These are phyloP conservation scores for Leuciscus waleckii DNA, from an alignment of 2,797 vertebrate genomes.

Conservation along the genomic window DNA sequence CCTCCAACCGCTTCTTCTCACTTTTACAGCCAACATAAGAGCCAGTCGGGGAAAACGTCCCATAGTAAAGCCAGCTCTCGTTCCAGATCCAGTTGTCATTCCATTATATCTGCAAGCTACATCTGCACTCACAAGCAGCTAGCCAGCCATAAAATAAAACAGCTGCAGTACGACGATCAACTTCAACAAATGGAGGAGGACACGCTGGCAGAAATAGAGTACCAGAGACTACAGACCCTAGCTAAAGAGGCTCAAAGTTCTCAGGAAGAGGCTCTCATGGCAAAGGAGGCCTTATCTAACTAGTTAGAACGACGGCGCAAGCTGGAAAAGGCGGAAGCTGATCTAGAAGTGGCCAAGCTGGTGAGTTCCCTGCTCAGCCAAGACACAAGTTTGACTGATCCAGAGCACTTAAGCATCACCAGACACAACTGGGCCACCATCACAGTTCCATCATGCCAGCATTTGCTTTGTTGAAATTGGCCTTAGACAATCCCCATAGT, in stretches of 20 bases:
- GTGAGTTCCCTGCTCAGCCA: neutral
- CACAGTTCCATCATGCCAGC: neutral
- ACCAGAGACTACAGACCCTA: neutral
- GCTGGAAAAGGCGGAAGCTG: neutral
- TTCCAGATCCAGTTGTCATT: neutral
- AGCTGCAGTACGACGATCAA: neutral
- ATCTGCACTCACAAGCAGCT: neutral
- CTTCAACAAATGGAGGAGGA: slow-evolving; percentile 4
- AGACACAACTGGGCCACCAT: neutral
- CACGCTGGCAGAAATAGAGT: neutral
- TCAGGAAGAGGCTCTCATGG: neutral
- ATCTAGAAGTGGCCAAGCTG: neutral
- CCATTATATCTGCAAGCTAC: neutral
- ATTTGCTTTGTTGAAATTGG: too few species aligned
- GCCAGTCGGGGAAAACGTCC: neutral
- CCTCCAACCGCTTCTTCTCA: neutral
- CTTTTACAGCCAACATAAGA: neutral
- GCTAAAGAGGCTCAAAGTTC: neutral
- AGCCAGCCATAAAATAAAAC: slow-evolving; percentile 9
- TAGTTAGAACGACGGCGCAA: neutral
- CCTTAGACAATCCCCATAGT: too few species aligned
- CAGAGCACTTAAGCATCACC: neutral
- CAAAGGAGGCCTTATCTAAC: neutral
- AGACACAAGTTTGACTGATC: neutral
- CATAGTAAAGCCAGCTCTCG: neutral